Evolutionary conservation across 64 coral and sea anemone species (phyloP).

Genomic region (Actinia tenebrosa): DNA sequence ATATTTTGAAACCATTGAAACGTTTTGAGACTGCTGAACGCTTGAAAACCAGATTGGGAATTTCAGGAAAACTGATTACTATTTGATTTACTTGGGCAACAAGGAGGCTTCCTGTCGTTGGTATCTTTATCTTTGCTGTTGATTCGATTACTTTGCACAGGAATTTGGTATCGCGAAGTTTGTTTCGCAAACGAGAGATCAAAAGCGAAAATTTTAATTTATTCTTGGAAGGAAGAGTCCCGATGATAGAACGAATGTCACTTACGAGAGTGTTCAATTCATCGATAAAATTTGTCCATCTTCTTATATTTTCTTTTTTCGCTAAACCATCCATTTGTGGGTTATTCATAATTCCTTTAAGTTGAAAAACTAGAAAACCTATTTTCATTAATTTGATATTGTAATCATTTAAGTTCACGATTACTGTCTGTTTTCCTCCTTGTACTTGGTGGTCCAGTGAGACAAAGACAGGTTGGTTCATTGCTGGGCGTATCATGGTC

Average conservation of each 20-base stretch:
- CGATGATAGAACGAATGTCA: neutral
- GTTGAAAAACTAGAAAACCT: neutral
- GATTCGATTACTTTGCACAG: neutral
- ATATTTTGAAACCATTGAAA: neutral
- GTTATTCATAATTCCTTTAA: neutral
- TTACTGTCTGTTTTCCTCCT: neutral
- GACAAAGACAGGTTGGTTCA: neutral
- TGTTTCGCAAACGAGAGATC: neutral
- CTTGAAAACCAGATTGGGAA: neutral
- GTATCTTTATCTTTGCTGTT: neutral
- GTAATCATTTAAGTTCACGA: neutral
- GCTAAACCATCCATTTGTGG: neutral
- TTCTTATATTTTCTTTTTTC: neutral
- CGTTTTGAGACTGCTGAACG: neutral
- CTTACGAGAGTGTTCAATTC: neutral
- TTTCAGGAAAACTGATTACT: neutral
- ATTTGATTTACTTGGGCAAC: neutral
- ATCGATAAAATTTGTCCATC: neutral
- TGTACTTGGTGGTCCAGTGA: neutral
- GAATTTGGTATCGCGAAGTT: neutral
- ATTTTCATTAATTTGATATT: neutral
- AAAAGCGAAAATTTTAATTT: neutral
- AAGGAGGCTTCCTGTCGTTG: neutral
- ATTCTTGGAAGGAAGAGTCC: neutral
- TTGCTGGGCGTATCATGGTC: neutral